A percentile compares a stretch with the other conserved stretches of the same genome.
These are phyloP conservation scores for Heterotis niloticus DNA, from an alignment of 2,113 vertebrate species.

Conservation along the genomic window DNA sequence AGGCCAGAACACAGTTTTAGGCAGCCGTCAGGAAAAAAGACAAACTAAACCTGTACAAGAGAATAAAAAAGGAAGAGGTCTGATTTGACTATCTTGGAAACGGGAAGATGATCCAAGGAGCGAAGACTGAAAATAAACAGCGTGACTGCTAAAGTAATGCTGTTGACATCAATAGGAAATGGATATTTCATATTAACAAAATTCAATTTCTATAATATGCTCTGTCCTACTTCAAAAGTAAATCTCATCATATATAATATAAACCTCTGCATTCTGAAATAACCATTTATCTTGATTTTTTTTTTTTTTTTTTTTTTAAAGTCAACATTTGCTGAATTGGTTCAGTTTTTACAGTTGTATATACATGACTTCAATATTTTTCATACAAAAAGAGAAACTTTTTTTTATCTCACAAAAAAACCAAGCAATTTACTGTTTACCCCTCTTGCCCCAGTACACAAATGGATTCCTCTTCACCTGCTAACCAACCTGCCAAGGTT, in stretches of 20 bases:
- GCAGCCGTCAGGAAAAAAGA: constrained; percentile 53
- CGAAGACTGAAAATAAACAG: neutral
- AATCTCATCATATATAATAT: constrained; percentile 66
- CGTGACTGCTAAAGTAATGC: constrained; percentile 40
- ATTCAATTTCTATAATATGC: constrained; percentile 30
- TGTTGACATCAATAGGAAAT: constrained; percentile 38
- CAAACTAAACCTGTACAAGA: constrained; percentile 45
- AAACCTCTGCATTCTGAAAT: constrained; percentile 66
- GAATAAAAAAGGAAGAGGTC: constrained; percentile 31
- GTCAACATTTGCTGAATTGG: constrained; percentile 55
- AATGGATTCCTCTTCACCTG: neutral
- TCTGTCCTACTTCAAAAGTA: constrained; percentile 24
- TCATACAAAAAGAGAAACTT: constrained; percentile 68
- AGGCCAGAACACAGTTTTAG: constrained; percentile 52
- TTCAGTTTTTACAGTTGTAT: constrained; percentile 58
- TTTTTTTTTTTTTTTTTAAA: constrained; percentile 34
- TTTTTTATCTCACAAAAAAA: constrained; percentile 52
- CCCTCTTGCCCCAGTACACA: constrained; percentile 24
- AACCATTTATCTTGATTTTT: constrained; percentile 38
- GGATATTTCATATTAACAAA: constrained; percentile 37
- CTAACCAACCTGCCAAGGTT: constrained; percentile 27
- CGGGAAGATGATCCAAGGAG: neutral
- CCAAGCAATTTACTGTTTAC: constrained; percentile 45
- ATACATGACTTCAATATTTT: constrained; percentile 63
- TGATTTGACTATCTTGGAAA: neutral